Percentiles rank a stretch among this genome's conserved stretches.
Conservation (phyloP, 2,797 vertebrate species). For the Pseudomugil gertrudae region DNA sequence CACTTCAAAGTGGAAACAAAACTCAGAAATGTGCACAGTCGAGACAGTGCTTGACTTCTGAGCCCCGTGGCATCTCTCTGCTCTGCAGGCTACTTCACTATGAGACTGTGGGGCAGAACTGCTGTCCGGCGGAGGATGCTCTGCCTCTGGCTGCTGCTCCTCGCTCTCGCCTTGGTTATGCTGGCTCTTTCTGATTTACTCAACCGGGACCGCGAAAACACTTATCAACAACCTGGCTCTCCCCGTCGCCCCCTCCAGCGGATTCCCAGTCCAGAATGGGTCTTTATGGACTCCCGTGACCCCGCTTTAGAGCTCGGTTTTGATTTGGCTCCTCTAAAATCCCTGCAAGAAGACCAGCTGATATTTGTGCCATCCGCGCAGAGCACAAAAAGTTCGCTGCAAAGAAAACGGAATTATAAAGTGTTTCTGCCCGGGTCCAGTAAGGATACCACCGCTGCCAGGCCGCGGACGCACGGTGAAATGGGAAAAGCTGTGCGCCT, state of each 20-base stretch:
- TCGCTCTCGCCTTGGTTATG: slow-evolving; percentile 78
- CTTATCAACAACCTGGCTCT: slow-evolving; percentile 10
- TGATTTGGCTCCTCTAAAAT: slow-evolving; percentile 78
- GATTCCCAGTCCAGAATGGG: slow-evolving; percentile 70
- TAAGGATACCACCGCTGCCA: slow-evolving; percentile 32
- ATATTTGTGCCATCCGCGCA: slow-evolving; percentile 63
- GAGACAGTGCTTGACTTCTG: slow-evolving; percentile 19
- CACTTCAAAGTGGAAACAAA: slow-evolving; percentile 8
- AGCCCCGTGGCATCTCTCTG: slow-evolving; percentile 2
- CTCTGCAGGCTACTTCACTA: slow-evolving; percentile 60
- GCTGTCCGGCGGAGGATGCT: slow-evolving; percentile 77
- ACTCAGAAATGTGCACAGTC: slow-evolving; percentile 23
- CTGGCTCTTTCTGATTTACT: slow-evolving; percentile 77
- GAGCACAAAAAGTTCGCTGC: slow-evolving; percentile 46
- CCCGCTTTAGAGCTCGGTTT: slow-evolving; percentile 71
- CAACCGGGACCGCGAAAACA: slow-evolving; percentile 25
- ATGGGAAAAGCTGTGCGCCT: slow-evolving; percentile 43
- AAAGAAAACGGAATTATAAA: slow-evolving; percentile 76
- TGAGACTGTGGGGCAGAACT: slow-evolving; percentile 81
- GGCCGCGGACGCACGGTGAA: slow-evolving; percentile 35
- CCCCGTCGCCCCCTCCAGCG: slow-evolving; percentile 46
- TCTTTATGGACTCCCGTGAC: slow-evolving; percentile 83
- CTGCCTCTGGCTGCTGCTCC: slow-evolving; percentile 80
- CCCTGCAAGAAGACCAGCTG: slow-evolving; percentile 87
- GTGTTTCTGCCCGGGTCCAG: slow-evolving; percentile 70